These are phyloP conservation scores for Nebria salina DNA, from an alignment of 2,888 invertebrate species.

Conservation along the genomic window DNA sequence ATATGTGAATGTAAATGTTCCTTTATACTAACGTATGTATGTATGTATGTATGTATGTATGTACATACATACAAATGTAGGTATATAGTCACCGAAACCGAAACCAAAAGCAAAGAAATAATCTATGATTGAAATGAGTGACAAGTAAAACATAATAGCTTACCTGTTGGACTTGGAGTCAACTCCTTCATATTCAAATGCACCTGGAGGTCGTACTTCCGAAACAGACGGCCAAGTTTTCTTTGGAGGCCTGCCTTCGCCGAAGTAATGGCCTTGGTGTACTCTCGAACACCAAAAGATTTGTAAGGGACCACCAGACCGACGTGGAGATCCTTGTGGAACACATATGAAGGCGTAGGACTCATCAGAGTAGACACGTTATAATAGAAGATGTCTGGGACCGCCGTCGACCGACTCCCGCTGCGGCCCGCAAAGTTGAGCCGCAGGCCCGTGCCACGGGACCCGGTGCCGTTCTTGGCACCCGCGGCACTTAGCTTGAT, in stretches of 20 bases:
- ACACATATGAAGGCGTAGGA: slow-evolving; percentile 7
- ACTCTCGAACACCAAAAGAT: slow-evolving; percentile 78
- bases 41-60: background rate
- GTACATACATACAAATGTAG: background rate
- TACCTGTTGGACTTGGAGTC: slow-evolving; percentile 79
- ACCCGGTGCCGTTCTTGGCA: slow-evolving; percentile 54
- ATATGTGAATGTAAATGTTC: background rate
- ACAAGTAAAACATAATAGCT: too few species aligned
- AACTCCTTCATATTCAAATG: slow-evolving; percentile 77
- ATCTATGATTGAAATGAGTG: too few species aligned
- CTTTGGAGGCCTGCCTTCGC: slow-evolving; percentile 74
- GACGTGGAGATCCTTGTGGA: slow-evolving; percentile 64
- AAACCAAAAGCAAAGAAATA: too few species aligned
- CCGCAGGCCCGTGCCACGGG: slow-evolving; percentile 59
- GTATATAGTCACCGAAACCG: background rate
- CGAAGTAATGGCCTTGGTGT: slow-evolving; percentile 74
- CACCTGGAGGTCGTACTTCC: slow-evolving; percentile 75
- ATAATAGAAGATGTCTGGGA: slow-evolving; percentile 39
- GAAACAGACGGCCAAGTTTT: slow-evolving; percentile 72
- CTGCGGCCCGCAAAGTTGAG: slow-evolving; percentile 57
- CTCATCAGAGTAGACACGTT: background rate
- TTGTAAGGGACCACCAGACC: slow-evolving; percentile 82
- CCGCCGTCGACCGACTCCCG: slow-evolving; percentile 50
- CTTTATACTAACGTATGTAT: background rate
- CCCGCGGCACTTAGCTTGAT: slow-evolving; percentile 56